Evolutionary conservation across 2,113 vertebrate genomes (phyloP).

Genomic region (Heterotilapia buettikoferi): DNA sequence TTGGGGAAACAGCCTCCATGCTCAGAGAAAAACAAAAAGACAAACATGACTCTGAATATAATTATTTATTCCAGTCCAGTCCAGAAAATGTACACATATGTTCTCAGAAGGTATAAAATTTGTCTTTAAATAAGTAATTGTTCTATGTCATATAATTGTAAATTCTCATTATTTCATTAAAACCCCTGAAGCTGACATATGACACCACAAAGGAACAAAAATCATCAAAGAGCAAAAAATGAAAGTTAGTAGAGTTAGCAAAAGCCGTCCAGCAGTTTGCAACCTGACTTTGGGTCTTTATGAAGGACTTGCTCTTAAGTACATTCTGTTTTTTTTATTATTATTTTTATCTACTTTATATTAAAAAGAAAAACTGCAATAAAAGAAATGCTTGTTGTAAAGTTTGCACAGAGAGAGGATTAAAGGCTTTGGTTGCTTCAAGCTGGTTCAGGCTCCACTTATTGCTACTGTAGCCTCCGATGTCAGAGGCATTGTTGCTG

Average conservation of each 20-base stretch:
- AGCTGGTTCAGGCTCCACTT: background rate
- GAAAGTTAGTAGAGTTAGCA: conserved; percentile 60
- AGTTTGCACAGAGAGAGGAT: conserved; percentile 38
- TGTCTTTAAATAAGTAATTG: conserved; percentile 79
- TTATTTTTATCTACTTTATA: background rate
- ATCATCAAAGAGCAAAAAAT: background rate
- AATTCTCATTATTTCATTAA: conserved; percentile 46
- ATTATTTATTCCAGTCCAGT: conserved; percentile 85
- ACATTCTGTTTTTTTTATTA: background rate
- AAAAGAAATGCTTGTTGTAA: conserved; percentile 78
- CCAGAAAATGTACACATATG: conserved; percentile 77
- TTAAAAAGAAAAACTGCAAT: background rate
- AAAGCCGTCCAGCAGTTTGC: conserved; percentile 80
- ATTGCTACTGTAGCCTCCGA: background rate
- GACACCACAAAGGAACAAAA: conserved; percentile 10
- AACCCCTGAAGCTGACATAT: conserved; percentile 62
- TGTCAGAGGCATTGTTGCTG: background rate
- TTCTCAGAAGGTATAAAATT: conserved; percentile 82
- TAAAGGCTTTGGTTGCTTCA: background rate
- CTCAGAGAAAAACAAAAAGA: background rate
- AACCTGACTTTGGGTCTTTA: conserved; percentile 67
- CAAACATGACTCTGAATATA: conserved; percentile 71
- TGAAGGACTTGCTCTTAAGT: conserved; percentile 4
- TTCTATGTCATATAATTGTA: conserved; percentile 56
- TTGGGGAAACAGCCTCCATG: background rate